Base-by-base conservation (phyloP, 2,113 vertebrate genomes). In the Nesogale talazaci region DNA sequence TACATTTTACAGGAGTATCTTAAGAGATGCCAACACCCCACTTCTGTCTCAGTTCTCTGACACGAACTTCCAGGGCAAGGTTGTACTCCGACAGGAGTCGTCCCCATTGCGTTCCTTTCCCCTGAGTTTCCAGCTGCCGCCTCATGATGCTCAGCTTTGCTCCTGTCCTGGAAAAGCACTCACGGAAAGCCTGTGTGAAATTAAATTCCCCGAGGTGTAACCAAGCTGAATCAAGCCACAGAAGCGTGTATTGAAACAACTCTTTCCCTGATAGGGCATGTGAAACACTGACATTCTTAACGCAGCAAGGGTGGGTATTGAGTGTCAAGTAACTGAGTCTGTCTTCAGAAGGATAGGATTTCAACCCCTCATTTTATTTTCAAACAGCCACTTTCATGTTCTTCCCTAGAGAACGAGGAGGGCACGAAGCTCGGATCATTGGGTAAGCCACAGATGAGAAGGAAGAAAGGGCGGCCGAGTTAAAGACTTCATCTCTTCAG, bases 291-390 rank as follows among this genome's bases (percentile, higher is more conserved):
- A 92, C 86, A 95, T 96, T 95, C 94, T 92, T 92, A 86, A 93
- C 85, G 82, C 76, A 27, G 76, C 52, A 70, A 93, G 72, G 86
- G 56, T 36, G 93, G 88, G 95, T 90, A 85, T 92, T 81, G 76
- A 93, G 93, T 96, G 84, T 97, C 96, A 84, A 92, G 89, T 93
- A 94, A 96, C 92, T 87, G 72, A 89, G 88, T 94, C 86, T 86
- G 80, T 89, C 95, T 95, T 97, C 89, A 67, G 79, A 92, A 90
- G 82, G 94, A 77, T 88, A 96, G 82, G 88, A 89, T 97, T 95
- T 94, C 96, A 92, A 92, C 90, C 89, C 84, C 69, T 92, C 82
- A 89, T 91, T 97, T 95, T 93, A 94, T 96, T 96, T 95, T 94
- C 93, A 94, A 92, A 95, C 91, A 86, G n/a, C 86, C 92, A 93